Conservation (phyloP, 2,113 vertebrate genomes). For the Mobula birostris region DNA sequence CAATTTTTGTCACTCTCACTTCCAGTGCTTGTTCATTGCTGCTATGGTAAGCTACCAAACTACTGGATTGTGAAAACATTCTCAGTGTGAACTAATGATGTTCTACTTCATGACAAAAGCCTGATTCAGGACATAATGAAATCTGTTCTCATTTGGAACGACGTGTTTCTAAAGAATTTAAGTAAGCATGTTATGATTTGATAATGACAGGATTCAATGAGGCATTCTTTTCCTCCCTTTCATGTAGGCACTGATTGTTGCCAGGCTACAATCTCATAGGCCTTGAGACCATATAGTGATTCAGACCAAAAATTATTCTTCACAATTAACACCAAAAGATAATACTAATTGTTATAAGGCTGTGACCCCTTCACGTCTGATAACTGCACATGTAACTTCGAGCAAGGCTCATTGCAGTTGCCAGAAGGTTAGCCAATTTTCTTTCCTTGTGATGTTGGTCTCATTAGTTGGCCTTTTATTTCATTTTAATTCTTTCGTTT, state of each 20-base stretch:
- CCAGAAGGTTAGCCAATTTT: background rate
- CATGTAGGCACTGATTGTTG: background rate
- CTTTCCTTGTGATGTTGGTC: background rate
- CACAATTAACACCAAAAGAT: no score
- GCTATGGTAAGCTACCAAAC: background rate
- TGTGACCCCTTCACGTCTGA: background rate
- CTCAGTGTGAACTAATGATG: background rate
- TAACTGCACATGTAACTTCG: no score
- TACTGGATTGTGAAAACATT: background rate
- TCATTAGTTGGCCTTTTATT: background rate
- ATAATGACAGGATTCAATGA: background rate
- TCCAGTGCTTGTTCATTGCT: background rate
- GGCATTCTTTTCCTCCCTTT: background rate
- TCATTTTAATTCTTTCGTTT: background rate
- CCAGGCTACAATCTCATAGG: background rate
- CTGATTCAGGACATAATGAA: background rate
- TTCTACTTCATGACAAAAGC: background rate
- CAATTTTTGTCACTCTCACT: background rate
- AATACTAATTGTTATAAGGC: no score
- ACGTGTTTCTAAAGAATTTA: background rate
- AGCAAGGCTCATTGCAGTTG: background rate
- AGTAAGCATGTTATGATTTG: background rate
- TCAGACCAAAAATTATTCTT: background rate
- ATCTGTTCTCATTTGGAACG: background rate
- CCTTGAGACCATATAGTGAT: background rate